Evolutionary conservation across 2,113 vertebrate species (phyloP).

Genomic region (Lethenteron reissneri): DNA sequence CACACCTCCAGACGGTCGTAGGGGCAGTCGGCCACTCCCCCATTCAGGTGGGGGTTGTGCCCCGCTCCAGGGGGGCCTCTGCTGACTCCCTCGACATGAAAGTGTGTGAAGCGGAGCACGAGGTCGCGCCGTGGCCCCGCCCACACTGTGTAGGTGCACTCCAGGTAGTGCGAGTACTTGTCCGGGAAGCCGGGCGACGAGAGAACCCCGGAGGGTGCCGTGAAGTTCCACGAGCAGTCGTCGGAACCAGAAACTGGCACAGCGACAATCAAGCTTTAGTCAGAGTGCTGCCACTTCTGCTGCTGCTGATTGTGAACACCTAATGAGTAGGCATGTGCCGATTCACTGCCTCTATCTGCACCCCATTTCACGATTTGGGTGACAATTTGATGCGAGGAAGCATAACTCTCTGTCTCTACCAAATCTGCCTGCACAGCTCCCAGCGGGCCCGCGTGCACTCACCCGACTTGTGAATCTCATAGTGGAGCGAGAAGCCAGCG

Average conservation of each 20-base stretch:
- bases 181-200: conserved; percentile 86
- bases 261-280: too few species aligned
- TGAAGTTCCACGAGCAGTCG: conserved; percentile 76
- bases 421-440: too few species aligned
- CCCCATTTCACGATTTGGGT: too few species aligned
- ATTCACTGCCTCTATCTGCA: too few species aligned
- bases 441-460: conserved; percentile 11
- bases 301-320: too few species aligned
- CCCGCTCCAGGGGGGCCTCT: conserved; percentile 87
- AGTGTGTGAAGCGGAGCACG: background rate
- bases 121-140: conserved; percentile 18
- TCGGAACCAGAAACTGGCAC: background rate
- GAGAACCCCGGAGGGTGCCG: conserved; percentile 54
- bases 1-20: conserved; percentile 90
- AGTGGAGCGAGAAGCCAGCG: conserved; percentile 85
- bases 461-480: conserved; percentile 96
- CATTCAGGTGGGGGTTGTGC: conserved; percentile 51
- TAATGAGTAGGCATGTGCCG: too few species aligned
- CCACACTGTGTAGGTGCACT: conserved; percentile 96
- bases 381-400: too few species aligned
- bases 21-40: conserved; percentile 50
- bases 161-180: conserved; percentile 87
- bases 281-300: too few species aligned
- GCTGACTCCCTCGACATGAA: conserved; percentile 38
- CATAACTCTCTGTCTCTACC: too few species aligned